Evolutionary conservation across 2,888 invertebrate genomes (phyloP), one percentile per base, ranked within the genome.

Genomic region (Cylindroiulus punctatus): DNA sequence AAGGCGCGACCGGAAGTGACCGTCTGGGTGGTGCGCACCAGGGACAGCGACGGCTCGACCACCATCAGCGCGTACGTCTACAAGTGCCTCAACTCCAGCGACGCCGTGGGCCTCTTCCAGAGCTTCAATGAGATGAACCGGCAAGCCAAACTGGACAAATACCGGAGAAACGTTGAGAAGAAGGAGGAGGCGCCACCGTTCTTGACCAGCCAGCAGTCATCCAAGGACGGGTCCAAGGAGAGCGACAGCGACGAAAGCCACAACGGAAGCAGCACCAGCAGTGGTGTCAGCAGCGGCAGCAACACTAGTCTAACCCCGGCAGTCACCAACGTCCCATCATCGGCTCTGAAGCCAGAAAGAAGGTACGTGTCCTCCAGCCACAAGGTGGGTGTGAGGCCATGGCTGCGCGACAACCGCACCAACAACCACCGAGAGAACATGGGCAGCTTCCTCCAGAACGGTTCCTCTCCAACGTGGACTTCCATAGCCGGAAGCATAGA

Each of bases 1-100:
- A 88, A 89, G 7, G 84, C 88, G n/a, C 88, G 88, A 86, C 90
- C 90, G 14, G 88, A 89, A 12, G 88, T 90, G 8, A 89, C 90
- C n/a, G 90, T 90, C 26, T 89, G 90, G 89, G 90, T 90, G 65
- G 89, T 90, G 30, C 89, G 89, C 83, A 76, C 57, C 76, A 57
- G 76, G 32, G 76, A 36, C 42, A 76, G 85, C 17, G 76, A 65
- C 32, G 85, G 85, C 36, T 19, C n/a, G 10, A 42, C 84, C 19
- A 44, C 44, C 7, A 36, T 86, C 30, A 81, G 47, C 32, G 84
- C 81, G n/a, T 86, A 84, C 84, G 57, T 86, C 47, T 86, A 86
- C 84, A 44, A 65, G 36, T 86, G 86, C 84, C 42, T 47, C 14
- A 83, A 86, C 32, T n/a, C 44, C 36, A 83, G 26, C 32, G 86